These are phyloP conservation scores for Cheilosia scutellata DNA, from an alignment of 2,888 invertebrate genomes.

Conservation along the genomic window DNA sequence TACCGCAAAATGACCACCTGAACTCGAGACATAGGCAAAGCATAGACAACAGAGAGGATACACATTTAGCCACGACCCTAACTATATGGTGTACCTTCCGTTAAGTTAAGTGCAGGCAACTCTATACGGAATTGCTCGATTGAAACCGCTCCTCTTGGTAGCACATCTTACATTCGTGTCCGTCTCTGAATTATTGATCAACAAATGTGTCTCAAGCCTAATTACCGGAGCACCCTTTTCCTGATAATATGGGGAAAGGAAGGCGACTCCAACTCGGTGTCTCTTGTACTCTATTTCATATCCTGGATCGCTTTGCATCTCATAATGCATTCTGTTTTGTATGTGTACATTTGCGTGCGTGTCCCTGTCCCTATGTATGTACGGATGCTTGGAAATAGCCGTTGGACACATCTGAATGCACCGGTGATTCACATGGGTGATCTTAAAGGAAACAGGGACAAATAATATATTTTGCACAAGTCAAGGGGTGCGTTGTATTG, in stretches of 20 bases:
- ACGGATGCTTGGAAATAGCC: conserved; percentile 61
- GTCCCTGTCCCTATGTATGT: neutral
- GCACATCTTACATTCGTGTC: conserved; percentile 52
- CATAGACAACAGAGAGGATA: neutral
- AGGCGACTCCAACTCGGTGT: neutral
- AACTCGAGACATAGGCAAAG: neutral
- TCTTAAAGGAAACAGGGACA: conserved; percentile 56
- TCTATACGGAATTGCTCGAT: conserved; percentile 43
- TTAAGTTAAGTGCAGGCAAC: conserved; percentile 3
- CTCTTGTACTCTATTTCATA: conserved; percentile 33
- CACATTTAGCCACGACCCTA: neutral
- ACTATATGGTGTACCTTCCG: neutral
- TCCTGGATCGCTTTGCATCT: conserved; percentile 58
- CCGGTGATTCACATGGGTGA: conserved; percentile 61
- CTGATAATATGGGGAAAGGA: neutral
- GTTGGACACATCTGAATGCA: conserved; percentile 69
- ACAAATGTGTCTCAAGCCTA: conserved; percentile 70
- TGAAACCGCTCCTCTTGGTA: conserved; percentile 41
- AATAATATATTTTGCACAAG: neutral
- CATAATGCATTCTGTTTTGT: conserved; percentile 48
- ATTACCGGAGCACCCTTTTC: conserved; percentile 50
- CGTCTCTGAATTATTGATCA: conserved; percentile 68
- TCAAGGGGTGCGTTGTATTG: conserved; percentile 2
- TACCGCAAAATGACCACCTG: conserved; percentile 64
- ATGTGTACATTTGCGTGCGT: conserved; percentile 52